Evolutionary conservation across 2,113 vertebrate genomes (phyloP), one percentile per base, ranked within the genome.

Genomic region (Microcebus jonahi): DNA sequence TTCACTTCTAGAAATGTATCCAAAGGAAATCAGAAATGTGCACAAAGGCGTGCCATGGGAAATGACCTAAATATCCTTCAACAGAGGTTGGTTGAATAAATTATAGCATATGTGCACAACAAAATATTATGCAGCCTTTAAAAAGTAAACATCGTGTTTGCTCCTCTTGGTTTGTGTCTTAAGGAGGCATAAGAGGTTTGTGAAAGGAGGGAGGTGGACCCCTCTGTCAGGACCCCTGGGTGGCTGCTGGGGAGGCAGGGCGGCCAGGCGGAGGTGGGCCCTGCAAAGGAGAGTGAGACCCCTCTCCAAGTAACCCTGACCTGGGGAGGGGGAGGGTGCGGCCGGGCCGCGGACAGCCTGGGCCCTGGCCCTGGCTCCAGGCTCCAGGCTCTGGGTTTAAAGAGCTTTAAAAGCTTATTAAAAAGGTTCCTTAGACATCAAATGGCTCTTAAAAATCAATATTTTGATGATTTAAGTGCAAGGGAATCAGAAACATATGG

Each of bases 391-490:
- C 92, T 17, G 81, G 90, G 92, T 97, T 97, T 97, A 98, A 97
- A 97, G 96, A 96, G 97, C 96, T 97, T 97, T 98, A 96, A 97
- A 98, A 97, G 96, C 97, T 97, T 96, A 97, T 98, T 98, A 96
- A 97, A 98, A 97, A 96, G 94, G 90, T 94, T 98, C 88, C 90
- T 97, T 96, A 96, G 97, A 97, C 97, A 98, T 98, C 96, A 98
- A 97, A 97, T 97, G 94, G 95, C 97, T 97, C 96, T 98, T 97
- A 97, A 98, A 97, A 97, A 98, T 97, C 97, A 98, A 97, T 97
- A 98, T 98, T 98, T 98, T 97, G 97, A 97, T 97, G 97, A 97
- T 97, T 98, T 97, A 97, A 97, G 97, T 97, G 92, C 97, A 94
- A 91, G 95, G 81, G 97, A 97, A 97, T 97, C 97, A 97, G 97